These are phyloP conservation scores for Nasonovia ribisnigri DNA, from an alignment of 2,888 invertebrate genomes.

Conservation along the genomic window DNA sequence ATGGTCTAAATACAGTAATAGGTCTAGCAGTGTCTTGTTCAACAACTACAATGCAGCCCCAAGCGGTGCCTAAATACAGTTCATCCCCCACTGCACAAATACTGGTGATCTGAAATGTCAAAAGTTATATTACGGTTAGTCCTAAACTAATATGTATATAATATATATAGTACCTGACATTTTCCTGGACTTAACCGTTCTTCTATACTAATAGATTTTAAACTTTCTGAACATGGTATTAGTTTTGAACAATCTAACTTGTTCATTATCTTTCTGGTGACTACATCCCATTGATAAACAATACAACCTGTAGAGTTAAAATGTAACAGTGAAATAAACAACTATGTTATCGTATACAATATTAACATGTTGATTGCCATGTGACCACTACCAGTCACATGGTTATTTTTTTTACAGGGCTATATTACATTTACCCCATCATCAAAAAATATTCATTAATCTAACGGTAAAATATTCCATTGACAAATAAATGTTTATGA, in stretches of 20 bases:
- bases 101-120: constrained; percentile 77
- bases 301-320: constrained; percentile 76
- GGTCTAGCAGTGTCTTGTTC: constrained; percentile 85
- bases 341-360: background rate
- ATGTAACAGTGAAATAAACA: background rate
- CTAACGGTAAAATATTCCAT: no score
- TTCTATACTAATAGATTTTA: constrained; percentile 91
- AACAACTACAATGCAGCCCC: constrained; percentile 94
- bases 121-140: background rate
- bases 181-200: constrained; percentile 84
- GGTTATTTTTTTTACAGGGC: no score
- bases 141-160: background rate
- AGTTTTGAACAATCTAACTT: constrained; percentile 92
- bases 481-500: no score
- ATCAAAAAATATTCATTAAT: no score
- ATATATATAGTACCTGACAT: constrained; percentile 75
- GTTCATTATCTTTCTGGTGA: constrained; percentile 78
- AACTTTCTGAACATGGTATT: constrained; percentile 90
- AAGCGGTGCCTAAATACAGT: constrained; percentile 92
- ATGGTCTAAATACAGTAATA: constrained; percentile 92
- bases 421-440: no score
- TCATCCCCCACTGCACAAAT: constrained; percentile 78
- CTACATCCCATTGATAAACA: constrained; percentile 88
- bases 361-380: background rate
- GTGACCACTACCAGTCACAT: no score